Conservation (phyloP, 2,888 invertebrate species). For the Zelleria hepariella region DNA sequence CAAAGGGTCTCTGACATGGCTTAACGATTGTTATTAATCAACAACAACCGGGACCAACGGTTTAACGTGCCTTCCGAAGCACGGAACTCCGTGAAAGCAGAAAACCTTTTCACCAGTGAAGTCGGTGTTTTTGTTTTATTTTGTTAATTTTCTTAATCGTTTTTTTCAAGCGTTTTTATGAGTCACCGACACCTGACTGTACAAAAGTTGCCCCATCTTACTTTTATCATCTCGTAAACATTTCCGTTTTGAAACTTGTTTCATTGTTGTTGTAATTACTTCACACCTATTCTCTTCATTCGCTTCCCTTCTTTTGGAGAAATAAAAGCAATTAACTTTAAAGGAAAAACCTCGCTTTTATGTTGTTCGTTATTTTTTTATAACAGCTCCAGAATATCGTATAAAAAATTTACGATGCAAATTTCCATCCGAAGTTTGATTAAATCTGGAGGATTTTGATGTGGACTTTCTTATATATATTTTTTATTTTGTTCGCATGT, state of each 20-base stretch:
- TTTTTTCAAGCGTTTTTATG: too few relatives aligned
- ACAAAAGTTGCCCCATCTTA: background rate
- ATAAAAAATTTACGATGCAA: constrained; percentile 1
- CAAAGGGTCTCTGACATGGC: too few relatives aligned
- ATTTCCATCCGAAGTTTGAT: background rate
- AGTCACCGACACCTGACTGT: background rate
- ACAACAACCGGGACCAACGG: too few relatives aligned
- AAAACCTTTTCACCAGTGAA: too few relatives aligned
- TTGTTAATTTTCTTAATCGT: too few relatives aligned
- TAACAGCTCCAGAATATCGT: background rate
- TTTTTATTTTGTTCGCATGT: background rate
- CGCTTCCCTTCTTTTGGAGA: constrained; percentile 9
- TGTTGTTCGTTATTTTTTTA: constrained; percentile 6
- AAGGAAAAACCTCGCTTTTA: background rate
- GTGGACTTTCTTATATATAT: background rate
- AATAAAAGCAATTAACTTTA: background rate
- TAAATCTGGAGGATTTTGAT: background rate
- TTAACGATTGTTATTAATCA: too few relatives aligned
- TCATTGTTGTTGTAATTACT: constrained; percentile 29
- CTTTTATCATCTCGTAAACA: constrained; percentile 18
- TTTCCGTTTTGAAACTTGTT: constrained; percentile 20
- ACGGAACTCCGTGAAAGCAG: too few relatives aligned
- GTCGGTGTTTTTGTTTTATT: too few relatives aligned
- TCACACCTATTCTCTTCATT: constrained; percentile 18
- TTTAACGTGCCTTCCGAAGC: too few relatives aligned